Evolutionary conservation across 2,797 vertebrate genomes (phyloP).

Genomic region (Aldrovandia affinis): DNA sequence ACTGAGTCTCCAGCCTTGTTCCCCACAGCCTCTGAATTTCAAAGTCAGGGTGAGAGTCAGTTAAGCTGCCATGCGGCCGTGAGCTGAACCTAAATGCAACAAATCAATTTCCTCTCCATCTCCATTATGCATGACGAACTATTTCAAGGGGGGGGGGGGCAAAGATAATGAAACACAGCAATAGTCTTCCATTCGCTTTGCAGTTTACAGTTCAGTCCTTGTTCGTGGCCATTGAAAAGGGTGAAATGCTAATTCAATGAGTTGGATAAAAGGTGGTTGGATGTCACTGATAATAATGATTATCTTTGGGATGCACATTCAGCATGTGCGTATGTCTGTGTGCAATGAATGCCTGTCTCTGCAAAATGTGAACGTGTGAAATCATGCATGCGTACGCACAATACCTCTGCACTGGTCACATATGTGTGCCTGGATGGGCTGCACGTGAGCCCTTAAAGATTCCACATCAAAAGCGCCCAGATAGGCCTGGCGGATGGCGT

Average conservation of each 20-base stretch:
- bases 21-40: not conserved
- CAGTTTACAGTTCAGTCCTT: not conserved
- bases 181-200: not conserved
- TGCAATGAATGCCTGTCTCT: not conserved
- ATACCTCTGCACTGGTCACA: not conserved
- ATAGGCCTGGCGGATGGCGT: too few species aligned
- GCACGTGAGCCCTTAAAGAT: slow-evolving; percentile 53
- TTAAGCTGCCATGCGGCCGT: not conserved
- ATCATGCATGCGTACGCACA: too few species aligned
- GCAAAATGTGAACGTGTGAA: not conserved
- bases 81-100: not conserved
- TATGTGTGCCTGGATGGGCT: slow-evolving; percentile 47
- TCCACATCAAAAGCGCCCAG: slow-evolving; percentile 62
- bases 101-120: not conserved
- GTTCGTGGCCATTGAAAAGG: not conserved
- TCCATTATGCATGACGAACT: not conserved
- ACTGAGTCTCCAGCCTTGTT: not conserved
- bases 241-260: not conserved
- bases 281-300: not conserved
- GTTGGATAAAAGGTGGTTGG: not conserved
- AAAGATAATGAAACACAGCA: not conserved
- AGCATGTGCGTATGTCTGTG: too few species aligned
- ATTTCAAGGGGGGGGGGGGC: not conserved
- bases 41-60: not conserved
- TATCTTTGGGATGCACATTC: not conserved